These are phyloP conservation scores for Capra hircus DNA, from an alignment of 2,113 vertebrate species.

Conservation along the genomic window DNA sequence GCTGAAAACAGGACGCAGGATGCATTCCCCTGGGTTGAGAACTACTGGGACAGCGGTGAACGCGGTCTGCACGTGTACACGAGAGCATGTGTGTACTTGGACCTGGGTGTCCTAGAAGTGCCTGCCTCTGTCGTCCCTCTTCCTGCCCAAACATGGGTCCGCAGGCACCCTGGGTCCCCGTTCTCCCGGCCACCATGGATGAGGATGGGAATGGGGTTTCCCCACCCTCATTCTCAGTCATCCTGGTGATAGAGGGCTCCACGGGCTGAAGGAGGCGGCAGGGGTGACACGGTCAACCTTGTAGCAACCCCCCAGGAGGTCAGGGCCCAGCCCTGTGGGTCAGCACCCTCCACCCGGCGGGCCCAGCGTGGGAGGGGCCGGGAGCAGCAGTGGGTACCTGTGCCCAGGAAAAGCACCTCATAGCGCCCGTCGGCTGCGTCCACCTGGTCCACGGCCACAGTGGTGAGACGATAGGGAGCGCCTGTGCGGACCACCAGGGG, in stretches of 20 bases:
- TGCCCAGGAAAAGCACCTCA: conserved; percentile 99
- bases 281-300: not conserved
- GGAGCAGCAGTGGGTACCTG: conserved; percentile 89
- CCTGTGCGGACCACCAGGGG: conserved; percentile 96
- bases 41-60: no score
- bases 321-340: not conserved
- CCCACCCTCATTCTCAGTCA: not conserved
- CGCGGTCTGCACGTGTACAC: rapidly evolving
- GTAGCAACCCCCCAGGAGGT: not conserved
- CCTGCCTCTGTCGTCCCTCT: not conserved
- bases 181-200: not conserved
- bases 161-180: not conserved
- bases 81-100: not conserved
- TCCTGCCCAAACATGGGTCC: not conserved
- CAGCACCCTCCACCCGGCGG: conserved; percentile 20
- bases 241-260: not conserved
- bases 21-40: no score
- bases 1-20: not conserved
- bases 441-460: conserved; percentile 97
- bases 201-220: not conserved
- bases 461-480: conserved; percentile 96
- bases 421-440: conserved; percentile 97
- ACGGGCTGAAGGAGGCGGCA: not conserved
- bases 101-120: not conserved
- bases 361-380: conserved; percentile 32